Percentiles rank a stretch among this genome's conserved stretches.
phyloP scores from a whole-genome alignment of 2,113 vertebrate genomes.

The Platysteira castanea region DNA sequence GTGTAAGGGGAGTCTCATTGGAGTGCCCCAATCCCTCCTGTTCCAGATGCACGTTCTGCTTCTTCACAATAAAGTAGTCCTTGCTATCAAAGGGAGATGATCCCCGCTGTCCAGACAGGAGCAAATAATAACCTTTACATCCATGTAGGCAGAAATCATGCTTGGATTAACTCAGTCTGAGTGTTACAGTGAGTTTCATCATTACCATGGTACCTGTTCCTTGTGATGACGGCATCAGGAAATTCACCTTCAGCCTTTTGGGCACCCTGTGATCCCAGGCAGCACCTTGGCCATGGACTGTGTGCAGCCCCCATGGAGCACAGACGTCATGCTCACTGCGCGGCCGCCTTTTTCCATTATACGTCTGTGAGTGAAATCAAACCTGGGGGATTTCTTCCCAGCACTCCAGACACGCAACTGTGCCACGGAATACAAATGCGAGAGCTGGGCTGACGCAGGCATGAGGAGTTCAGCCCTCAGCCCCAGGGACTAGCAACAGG shows the following conservation, averaged over 20 bases:
- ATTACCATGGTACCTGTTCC: neutral
- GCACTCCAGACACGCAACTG: neutral
- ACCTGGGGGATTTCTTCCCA: slow-evolving; percentile 30
- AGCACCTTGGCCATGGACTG: neutral
- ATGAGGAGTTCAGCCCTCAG: neutral
- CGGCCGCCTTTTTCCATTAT: neutral
- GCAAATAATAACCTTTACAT: neutral
- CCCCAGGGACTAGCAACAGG: neutral
- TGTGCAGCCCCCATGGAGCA: neutral
- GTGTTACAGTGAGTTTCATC: neutral
- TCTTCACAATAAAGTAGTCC: neutral
- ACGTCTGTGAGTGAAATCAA: neutral
- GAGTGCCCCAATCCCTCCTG: neutral
- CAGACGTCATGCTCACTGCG: accelerated
- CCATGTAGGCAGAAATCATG: neutral
- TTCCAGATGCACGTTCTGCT: accelerated
- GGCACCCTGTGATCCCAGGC: neutral
- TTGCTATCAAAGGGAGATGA: neutral
- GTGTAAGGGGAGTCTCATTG: neutral
- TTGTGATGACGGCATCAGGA: neutral
- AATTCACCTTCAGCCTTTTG: neutral
- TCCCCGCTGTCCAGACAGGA: neutral
- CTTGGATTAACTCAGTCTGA: neutral
- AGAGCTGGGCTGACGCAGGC: neutral
- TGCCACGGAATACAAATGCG: neutral